Conservation (phyloP, 2,797 vertebrate genomes). For the Diceros bicornis region DNA sequence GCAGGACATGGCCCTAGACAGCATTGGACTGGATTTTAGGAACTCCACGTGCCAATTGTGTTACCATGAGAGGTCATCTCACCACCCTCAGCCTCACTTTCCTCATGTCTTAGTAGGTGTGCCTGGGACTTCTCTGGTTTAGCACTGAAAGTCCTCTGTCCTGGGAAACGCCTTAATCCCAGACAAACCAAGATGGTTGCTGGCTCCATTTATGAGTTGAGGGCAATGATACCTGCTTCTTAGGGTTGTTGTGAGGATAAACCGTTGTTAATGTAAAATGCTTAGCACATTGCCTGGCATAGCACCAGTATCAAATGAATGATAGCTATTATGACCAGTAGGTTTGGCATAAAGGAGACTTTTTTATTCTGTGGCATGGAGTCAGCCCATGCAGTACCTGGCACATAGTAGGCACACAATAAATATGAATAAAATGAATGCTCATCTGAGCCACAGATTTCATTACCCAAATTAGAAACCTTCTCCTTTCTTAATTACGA, state of each 20-base stretch:
- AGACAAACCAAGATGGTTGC: accelerated
- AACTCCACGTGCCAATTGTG: accelerated
- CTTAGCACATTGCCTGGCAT: background rate
- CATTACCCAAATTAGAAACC: conserved; percentile 76
- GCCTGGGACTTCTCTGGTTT: background rate
- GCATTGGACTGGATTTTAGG: accelerated
- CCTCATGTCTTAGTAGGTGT: background rate
- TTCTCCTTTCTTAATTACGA: conserved; percentile 77
- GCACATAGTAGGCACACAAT: conserved; percentile 62
- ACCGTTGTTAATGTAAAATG: background rate
- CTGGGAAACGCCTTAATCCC: background rate
- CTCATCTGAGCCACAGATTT: conserved; percentile 56
- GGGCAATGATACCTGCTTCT: background rate
- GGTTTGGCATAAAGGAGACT: background rate
- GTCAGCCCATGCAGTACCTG: background rate
- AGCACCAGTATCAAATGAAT: accelerated
- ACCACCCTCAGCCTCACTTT: accelerated
- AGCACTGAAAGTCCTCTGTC: too few species aligned
- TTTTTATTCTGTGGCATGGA: background rate
- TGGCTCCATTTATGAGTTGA: accelerated
- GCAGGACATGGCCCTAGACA: accelerated
- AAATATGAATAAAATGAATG: conserved; percentile 59
- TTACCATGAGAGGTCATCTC: background rate
- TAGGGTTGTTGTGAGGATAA: background rate
- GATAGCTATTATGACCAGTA: background rate